These are phyloP conservation scores for Tipula lateralis DNA, from an alignment of 2,888 invertebrate genomes.

Conservation along the genomic window DNA sequence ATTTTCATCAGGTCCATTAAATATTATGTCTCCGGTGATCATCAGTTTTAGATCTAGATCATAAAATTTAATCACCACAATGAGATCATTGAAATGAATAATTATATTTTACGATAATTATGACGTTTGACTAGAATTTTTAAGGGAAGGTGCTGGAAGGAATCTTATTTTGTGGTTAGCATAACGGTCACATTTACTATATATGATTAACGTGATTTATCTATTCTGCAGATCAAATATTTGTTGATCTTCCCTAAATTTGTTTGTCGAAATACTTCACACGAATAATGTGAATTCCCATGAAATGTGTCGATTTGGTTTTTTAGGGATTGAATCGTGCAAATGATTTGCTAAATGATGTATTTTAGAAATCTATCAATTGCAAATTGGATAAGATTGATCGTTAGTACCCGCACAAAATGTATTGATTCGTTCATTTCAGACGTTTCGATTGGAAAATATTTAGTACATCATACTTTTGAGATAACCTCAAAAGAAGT, in stretches of 20 bases:
- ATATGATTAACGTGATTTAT: not conserved
- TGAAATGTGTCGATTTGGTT: not conserved
- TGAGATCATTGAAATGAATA: conserved; percentile 24
- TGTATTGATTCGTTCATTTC: no score
- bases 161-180: not conserved
- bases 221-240: not conserved
- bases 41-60: not conserved
- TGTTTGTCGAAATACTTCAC: not conserved
- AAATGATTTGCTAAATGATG: no score
- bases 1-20: conserved; percentile 19
- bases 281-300: not conserved
- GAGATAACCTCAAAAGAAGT: no score
- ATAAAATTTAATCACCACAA: conserved; percentile 19
- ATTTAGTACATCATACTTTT: no score
- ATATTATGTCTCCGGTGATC: not conserved
- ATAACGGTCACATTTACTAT: not conserved
- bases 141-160: not conserved
- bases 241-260: not conserved
- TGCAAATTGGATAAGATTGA: no score
- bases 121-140: conserved; percentile 1
- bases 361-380: no score
- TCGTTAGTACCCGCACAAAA: no score
- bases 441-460: no score
- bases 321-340: no score
- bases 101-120: conserved; percentile 11